A percentile compares a stretch with the other conserved stretches of the same genome.
These are phyloP conservation scores for Gymnothorax reevesii DNA, from an alignment of 2,797 vertebrate species.

Conservation along the genomic window DNA sequence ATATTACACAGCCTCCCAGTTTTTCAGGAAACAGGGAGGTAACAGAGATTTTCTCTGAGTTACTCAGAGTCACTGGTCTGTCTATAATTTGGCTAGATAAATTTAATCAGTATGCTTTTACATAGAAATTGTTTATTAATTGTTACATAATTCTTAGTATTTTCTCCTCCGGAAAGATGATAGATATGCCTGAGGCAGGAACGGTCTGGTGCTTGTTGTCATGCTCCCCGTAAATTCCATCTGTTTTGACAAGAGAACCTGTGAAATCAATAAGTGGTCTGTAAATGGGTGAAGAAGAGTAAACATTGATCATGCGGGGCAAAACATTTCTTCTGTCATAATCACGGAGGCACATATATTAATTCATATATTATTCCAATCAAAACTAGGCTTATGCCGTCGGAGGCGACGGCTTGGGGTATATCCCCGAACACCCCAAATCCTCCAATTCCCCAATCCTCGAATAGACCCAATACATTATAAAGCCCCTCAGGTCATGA, in stretches of 20 bases:
- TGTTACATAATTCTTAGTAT: background rate
- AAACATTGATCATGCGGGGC: background rate
- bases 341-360: background rate
- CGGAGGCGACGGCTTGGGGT: too few species aligned
- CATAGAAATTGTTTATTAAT: background rate
- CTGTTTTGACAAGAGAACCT: background rate
- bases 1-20: too few species aligned
- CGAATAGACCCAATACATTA: too few species aligned
- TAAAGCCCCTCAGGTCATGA: too few species aligned
- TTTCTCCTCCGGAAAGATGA: background rate
- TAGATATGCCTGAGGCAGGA: background rate
- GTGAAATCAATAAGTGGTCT: background rate
- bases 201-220: too few species aligned
- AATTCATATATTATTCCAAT: too few species aligned
- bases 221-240: background rate
- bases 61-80: background rate
- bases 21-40: background rate
- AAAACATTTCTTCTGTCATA: background rate
- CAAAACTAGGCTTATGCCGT: too few species aligned
- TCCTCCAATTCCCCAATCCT: too few species aligned
- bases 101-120: background rate
- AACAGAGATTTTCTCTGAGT: background rate
- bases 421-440: too few species aligned
- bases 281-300: background rate
- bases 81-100: background rate